Evolutionary conservation across 2,113 vertebrate genomes (phyloP).

Genomic region (Scomber colias): DNA sequence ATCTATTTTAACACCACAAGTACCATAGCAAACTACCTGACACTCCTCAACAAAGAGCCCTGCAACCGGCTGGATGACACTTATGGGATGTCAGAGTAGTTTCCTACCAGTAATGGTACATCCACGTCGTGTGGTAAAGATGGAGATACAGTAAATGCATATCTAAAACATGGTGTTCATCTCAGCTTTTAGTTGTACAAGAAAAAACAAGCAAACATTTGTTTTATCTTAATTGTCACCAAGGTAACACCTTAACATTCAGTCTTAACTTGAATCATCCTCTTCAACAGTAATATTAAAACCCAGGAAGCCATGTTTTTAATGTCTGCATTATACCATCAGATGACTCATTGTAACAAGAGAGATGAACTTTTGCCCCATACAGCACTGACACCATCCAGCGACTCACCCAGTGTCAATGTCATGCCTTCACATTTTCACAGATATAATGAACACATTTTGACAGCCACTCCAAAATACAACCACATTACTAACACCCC

Average conservation of each 20-base stretch:
- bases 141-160: neutral
- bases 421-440: too few species aligned
- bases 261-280: neutral
- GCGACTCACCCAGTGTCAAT: too few species aligned
- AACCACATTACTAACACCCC: too few species aligned
- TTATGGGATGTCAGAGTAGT: constrained; percentile 24
- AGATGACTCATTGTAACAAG: too few species aligned
- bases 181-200: neutral
- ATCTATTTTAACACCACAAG: constrained; percentile 58
- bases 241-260: neutral
- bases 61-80: constrained; percentile 31
- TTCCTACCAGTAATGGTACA: constrained; percentile 4
- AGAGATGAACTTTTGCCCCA: too few species aligned
- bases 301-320: neutral
- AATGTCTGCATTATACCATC: too few species aligned
- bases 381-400: too few species aligned
- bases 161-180: neutral
- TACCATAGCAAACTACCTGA: constrained; percentile 36
- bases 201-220: too few species aligned
- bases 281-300: neutral
- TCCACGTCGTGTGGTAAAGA: neutral
- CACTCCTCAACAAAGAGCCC: constrained; percentile 31
- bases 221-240: neutral
- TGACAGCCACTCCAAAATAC: too few species aligned
- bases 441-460: too few species aligned